phyloP scores from a whole-genome alignment of 2,797 vertebrate genomes.

The Petrocephalus schoutedeni region DNA sequence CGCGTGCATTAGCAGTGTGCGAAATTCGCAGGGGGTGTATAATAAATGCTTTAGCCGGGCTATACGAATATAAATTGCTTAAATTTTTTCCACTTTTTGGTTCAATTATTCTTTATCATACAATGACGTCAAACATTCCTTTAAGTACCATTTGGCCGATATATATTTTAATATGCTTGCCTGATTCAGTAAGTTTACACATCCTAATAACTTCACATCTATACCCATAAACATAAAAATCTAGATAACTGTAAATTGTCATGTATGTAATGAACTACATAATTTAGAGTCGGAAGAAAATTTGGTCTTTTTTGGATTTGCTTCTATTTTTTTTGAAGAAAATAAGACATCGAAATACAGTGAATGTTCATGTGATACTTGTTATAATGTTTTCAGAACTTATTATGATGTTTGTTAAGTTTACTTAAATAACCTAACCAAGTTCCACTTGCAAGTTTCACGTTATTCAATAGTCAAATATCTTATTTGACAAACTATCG shows the following conservation, averaged over 20 bases:
- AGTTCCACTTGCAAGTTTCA: neutral
- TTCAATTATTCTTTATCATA: conserved; percentile 3
- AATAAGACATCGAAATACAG: neutral
- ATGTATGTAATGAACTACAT: neutral
- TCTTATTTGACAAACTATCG: neutral
- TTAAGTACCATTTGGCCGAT: neutral
- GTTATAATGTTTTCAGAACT: neutral
- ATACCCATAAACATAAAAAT: neutral
- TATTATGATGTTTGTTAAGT: neutral
- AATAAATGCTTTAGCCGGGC: neutral
- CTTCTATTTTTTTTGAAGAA: neutral
- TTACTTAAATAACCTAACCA: neutral
- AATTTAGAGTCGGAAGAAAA: neutral
- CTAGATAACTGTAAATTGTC: neutral
- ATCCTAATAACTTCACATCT: neutral
- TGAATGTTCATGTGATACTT: neutral
- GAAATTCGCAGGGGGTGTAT: neutral
- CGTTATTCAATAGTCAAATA: neutral
- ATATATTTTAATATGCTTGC: neutral
- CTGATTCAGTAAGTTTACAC: conserved; percentile 40
- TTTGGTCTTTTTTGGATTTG: neutral
- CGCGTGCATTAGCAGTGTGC: neutral
- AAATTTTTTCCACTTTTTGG: neutral
- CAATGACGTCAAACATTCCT: neutral
- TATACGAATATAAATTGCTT: neutral